Evolutionary conservation across 2,797 vertebrate genomes (phyloP).

Genomic region (Kryptolebias ocellatus): DNA sequence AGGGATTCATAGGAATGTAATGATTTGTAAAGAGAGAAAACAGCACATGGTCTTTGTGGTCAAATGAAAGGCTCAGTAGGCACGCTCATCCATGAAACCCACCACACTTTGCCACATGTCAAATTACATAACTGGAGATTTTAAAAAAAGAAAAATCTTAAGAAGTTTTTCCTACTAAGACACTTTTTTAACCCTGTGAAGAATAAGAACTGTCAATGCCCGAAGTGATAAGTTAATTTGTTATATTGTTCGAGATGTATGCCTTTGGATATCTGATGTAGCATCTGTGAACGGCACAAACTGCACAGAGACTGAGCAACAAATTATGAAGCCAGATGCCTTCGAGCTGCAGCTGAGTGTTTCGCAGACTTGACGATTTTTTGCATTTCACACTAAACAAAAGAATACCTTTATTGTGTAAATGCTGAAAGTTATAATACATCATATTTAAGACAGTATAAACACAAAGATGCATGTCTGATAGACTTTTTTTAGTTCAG

Average conservation of each 20-base stretch:
- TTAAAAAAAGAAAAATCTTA: constrained; percentile 30
- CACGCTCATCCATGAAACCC: constrained; percentile 62
- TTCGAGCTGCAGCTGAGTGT: neutral
- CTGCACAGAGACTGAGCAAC: constrained; percentile 36
- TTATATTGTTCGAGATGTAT: constrained; percentile 52
- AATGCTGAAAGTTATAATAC: no score
- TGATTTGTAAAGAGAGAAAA: constrained; percentile 4
- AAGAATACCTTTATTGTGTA: no score
- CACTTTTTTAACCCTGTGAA: constrained; percentile 52
- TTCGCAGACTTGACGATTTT: no score
- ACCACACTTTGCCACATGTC: constrained; percentile 73
- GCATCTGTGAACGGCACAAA: constrained; percentile 35
- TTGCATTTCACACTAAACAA: no score
- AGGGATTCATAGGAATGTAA: neutral
- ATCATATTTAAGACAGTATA: no score
- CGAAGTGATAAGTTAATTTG: constrained; percentile 56
- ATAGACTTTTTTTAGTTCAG: no score
- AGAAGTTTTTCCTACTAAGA: constrained; percentile 51
- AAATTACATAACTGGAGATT: constrained; percentile 58
- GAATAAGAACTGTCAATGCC: constrained; percentile 40
- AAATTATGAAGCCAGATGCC: constrained; percentile 20
- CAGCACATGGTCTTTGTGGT: constrained; percentile 10
- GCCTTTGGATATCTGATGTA: constrained; percentile 37
- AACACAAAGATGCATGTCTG: no score
- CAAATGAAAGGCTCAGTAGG: constrained; percentile 53